A percentile compares a stretch with the other conserved stretches of the same genome.
phyloP scores from a whole-genome alignment of 2,113 vertebrate species.

The Poecilia latipinna region DNA sequence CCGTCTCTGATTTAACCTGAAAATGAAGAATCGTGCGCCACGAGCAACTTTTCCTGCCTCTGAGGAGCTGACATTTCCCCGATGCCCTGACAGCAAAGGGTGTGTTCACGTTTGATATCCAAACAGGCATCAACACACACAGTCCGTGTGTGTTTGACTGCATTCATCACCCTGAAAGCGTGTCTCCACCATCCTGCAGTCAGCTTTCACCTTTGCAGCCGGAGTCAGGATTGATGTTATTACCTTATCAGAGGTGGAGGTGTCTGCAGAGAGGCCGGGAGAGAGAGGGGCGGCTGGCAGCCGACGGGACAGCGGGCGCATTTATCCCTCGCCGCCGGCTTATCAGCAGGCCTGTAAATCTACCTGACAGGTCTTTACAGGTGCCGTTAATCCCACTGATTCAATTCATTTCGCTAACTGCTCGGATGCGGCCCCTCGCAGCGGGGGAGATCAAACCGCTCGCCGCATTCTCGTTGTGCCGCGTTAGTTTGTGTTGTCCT shows the following conservation, averaged over 20 bases:
- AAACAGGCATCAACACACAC: conserved; percentile 50
- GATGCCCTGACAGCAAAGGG: conserved; percentile 48
- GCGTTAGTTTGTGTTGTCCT: conserved; percentile 60
- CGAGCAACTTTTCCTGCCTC: conserved; percentile 19
- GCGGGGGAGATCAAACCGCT: conserved; percentile 70
- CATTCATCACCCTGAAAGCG: conserved; percentile 91
- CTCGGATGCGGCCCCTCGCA: conserved; percentile 63
- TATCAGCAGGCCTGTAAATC: conserved; percentile 75
- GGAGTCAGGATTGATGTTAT: conserved; percentile 84
- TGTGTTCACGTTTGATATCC: conserved; percentile 59
- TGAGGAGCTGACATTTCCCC: conserved; percentile 27
- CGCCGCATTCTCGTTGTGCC: conserved; percentile 44
- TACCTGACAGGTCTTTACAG: conserved; percentile 82
- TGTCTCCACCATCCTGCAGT: conserved; percentile 85
- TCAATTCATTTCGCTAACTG: conserved; percentile 79
- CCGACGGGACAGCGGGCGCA: conserved; percentile 57
- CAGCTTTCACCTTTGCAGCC: conserved; percentile 90
- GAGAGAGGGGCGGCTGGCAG: conserved; percentile 57
- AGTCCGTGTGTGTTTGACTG: conserved; percentile 68
- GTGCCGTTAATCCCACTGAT: conserved; percentile 79
- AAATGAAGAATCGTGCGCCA: conserved; percentile 3
- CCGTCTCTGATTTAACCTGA: neutral
- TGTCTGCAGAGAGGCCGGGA: conserved; percentile 54
- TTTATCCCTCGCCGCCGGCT: conserved; percentile 66
- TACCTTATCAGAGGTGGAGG: conserved; percentile 87